Conservation (phyloP, 2,888 invertebrate genomes). For the Heliconius charithonia region DNA sequence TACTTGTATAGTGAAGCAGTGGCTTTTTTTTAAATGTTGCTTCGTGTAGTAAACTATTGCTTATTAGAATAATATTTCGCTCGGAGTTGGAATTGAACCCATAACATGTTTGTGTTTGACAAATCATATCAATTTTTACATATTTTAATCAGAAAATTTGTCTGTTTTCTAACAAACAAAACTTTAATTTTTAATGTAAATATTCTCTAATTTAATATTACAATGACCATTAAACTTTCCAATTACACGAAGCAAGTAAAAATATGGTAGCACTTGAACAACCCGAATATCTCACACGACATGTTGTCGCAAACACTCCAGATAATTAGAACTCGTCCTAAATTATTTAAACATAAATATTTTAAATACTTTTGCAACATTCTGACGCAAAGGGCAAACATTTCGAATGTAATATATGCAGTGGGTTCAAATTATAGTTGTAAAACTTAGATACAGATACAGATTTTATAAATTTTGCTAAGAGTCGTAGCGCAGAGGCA, state of each 20-base stretch:
- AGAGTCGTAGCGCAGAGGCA: no score
- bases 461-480: no score
- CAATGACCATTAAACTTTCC: constrained; percentile 24
- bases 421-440: background rate
- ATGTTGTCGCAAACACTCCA: constrained; percentile 36
- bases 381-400: background rate
- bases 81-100: no score
- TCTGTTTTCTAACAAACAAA: background rate
- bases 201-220: constrained; percentile 1
- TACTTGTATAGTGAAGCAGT: no score
- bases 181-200: background rate
- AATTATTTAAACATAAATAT: constrained; percentile 30
- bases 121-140: no score
- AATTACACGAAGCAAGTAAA: constrained; percentile 33
- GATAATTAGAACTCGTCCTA: constrained; percentile 40
- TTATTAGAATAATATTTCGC: background rate
- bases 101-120: no score
- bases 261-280: constrained; percentile 38
- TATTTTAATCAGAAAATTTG: background rate
- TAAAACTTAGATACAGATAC: background rate
- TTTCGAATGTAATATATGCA: background rate
- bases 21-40: no score
- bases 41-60: no score
- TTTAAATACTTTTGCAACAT: background rate
- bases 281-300: constrained; percentile 36